Conservation (phyloP, 2,113 vertebrate species). For the Astatoreochromis straeleni region DNA sequence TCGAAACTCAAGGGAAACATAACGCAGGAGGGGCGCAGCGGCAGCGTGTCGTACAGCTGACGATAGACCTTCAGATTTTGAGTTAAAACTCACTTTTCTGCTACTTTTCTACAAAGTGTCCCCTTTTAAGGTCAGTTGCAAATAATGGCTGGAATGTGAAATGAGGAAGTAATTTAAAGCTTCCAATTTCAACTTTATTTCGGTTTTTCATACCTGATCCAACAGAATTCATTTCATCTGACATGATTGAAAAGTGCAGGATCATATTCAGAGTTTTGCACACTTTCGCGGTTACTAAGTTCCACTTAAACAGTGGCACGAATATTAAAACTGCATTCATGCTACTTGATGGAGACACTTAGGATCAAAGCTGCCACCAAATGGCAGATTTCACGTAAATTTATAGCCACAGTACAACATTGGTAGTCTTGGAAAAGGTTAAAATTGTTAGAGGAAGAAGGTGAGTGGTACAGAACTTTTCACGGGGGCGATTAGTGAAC, state of each 20-base stretch:
- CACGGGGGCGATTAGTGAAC: background rate
- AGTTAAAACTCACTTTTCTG: background rate
- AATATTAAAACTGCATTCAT: background rate
- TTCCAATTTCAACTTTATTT: background rate
- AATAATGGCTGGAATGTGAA: background rate
- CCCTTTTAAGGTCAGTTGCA: background rate
- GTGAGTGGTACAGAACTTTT: background rate
- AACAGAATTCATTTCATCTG: background rate
- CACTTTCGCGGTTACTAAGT: background rate
- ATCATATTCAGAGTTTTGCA: background rate
- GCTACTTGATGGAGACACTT: background rate
- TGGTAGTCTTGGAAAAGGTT: background rate
- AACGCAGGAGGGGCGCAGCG: background rate
- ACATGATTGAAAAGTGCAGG: background rate
- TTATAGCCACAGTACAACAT: background rate
- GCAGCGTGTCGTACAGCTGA: background rate
- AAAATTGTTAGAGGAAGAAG: background rate
- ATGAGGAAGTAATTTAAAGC: background rate
- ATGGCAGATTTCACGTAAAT: background rate
- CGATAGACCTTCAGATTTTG: background rate
- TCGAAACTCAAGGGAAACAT: background rate
- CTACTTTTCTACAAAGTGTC: background rate
- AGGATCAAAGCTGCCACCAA: background rate
- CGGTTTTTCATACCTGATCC: background rate
- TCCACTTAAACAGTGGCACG: background rate